Conservation (phyloP, 2,888 invertebrate species). For the Stenodera caucasica region DNA sequence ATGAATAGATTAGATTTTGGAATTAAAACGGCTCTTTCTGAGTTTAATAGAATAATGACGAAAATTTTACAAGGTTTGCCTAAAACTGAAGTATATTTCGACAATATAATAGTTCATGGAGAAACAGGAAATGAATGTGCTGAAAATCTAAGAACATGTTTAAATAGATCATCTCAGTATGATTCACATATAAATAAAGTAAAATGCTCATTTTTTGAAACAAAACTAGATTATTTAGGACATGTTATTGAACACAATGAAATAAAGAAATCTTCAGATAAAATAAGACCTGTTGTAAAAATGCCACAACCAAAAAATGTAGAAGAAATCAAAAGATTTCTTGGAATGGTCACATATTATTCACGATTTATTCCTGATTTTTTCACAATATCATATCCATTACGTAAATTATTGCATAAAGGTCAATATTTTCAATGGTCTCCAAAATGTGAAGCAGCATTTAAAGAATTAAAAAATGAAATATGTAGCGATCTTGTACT, state of each 20-base stretch:
- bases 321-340: slow-evolving; percentile 12
- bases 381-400: slow-evolving; percentile 22
- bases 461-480: slow-evolving; percentile 17
- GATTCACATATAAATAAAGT: no score
- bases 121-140: no score
- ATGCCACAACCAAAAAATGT: slow-evolving; percentile 16
- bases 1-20: slow-evolving; percentile 34
- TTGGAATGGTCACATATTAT: slow-evolving; percentile 24
- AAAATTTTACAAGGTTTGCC: slow-evolving; percentile 28
- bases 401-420: slow-evolving; percentile 26
- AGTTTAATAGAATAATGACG: slow-evolving; percentile 33
- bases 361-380: slow-evolving; percentile 25
- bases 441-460: slow-evolving; percentile 25
- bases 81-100: slow-evolving; percentile 28
- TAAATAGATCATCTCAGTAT: no score
- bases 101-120: no score
- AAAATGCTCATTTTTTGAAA: no score
- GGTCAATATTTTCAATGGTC: slow-evolving; percentile 25
- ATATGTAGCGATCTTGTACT: slow-evolving; percentile 27
- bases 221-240: no score
- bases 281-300: no score
- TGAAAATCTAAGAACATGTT: no score
- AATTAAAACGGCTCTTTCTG: slow-evolving; percentile 34
- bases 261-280: no score
- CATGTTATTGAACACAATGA: no score